Evolutionary conservation across 2,888 invertebrate genomes (phyloP), one percentile per base, ranked within the genome.

Genomic region (Eucera pruinosa): DNA sequence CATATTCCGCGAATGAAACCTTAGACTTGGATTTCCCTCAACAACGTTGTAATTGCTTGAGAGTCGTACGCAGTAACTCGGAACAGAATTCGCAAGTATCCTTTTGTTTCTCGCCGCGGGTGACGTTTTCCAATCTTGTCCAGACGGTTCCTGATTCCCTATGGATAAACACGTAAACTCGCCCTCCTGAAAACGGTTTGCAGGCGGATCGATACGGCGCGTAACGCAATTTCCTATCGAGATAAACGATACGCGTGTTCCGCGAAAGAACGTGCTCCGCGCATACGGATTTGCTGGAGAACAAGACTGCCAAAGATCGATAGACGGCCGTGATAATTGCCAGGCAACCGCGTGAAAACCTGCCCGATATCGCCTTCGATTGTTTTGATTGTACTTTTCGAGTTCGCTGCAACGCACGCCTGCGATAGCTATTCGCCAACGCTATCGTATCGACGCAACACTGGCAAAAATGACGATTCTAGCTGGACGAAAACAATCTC

Each of bases 161-260:
- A 30, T 18, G 48, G 71, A 66, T 76, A 76, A 78, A 82, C 70
- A 68, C 72, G 61, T 54, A 66, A 73, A 75, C 52, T 58, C 48
- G 41, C 41, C 45, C n/a, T n/a, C 13, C 36, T 20, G 36, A 48
- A 55, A 30, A 39, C 55, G 68, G n/a, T 75, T 65, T 41, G 45
- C 7, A 48, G 11, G n/a, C 30, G 36, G 66, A 79, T 78, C 76
- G 78, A 78, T 79, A 67, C 41, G 39, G 7, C 55, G 71, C 45
- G 80, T 81, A 81, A 81, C 71, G 67, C 76, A 79, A 75, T 81
- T 83, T 83, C 75, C 73, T 68, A 77, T 78, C 69, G 70, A 47
- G 81, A 79, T 79, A 83, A 79, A 62, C 62, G 72, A 57, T 50
- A 55, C 54, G 62, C 57, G 54, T 54, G 47, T 75, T 41, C 39